Conservation (phyloP, 2,888 invertebrate species). For the Dynastes grantii region DNA sequence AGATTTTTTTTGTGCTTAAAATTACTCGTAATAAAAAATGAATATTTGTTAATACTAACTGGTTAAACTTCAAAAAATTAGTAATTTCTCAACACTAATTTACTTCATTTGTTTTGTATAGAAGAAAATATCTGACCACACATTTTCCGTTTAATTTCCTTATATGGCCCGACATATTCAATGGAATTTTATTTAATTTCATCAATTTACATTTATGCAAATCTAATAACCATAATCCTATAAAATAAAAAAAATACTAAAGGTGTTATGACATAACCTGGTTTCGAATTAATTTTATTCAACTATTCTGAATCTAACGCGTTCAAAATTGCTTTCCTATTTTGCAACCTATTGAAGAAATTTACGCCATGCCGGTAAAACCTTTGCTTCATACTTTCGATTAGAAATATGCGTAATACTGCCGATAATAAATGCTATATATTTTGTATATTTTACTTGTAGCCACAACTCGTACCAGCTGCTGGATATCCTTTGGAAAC, state of each 20-base stretch:
- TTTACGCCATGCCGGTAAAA: background rate
- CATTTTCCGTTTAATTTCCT: no score
- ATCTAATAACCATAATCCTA: no score
- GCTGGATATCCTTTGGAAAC: slow-evolving; percentile 70
- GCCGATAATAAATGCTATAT: background rate
- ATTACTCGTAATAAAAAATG: no score
- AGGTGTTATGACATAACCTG: background rate
- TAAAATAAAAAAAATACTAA: no score
- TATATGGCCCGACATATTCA: no score
- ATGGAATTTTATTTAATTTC: background rate
- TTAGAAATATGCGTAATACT: background rate
- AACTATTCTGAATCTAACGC: background rate
- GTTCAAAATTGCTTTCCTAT: slow-evolving; percentile 2
- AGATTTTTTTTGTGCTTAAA: no score
- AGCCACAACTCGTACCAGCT: slow-evolving; percentile 70
- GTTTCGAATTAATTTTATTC: background rate
- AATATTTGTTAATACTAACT: no score
- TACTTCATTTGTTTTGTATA: no score
- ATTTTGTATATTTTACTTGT: slow-evolving; percentile 54
- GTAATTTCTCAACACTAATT: no score
- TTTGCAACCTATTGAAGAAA: background rate
- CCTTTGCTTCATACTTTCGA: slow-evolving; percentile 13
- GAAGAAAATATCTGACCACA: no score
- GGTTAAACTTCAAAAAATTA: no score
- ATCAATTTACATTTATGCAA: background rate